These are phyloP conservation scores for Ivindomyrus marchei DNA, from an alignment of 2,113 vertebrate genomes.

Conservation along the genomic window DNA sequence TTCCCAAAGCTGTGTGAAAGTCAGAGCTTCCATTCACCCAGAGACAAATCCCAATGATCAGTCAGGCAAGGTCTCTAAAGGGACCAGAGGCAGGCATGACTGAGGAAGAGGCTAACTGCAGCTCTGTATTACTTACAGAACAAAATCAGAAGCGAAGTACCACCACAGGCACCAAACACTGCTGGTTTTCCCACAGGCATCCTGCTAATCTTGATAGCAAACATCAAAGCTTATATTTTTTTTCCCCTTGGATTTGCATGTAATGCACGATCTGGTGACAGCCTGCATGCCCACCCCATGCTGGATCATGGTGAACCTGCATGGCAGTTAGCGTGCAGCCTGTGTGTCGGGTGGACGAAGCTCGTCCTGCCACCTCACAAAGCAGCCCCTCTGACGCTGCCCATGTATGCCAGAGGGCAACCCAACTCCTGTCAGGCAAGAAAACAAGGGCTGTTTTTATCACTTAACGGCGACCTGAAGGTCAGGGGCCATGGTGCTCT, in stretches of 20 bases:
- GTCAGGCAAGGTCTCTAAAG: not conserved
- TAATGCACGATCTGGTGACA: not conserved
- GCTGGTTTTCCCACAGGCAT: not conserved
- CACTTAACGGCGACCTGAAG: not conserved
- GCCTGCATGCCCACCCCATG: not conserved
- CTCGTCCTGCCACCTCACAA: not conserved
- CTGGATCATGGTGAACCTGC: not conserved
- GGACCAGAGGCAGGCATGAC: not conserved
- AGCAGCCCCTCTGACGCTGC: not conserved
- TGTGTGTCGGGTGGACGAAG: not conserved
- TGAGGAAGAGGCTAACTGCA: not conserved
- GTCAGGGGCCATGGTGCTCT: not conserved
- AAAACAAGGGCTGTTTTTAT: conserved; percentile 1
- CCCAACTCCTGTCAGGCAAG: not conserved
- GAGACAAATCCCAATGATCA: conserved; percentile 9
- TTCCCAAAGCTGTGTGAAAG: conserved; percentile 14
- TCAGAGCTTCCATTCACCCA: conserved; percentile 14
- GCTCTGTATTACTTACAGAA: not conserved
- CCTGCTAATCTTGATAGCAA: not conserved
- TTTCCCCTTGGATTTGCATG: not conserved
- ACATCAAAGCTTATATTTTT: not conserved
- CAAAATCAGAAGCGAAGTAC: not conserved
- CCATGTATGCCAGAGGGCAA: not conserved
- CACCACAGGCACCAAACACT: not conserved
- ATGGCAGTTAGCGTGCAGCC: not conserved